Evolutionary conservation across 2,888 invertebrate genomes (phyloP), one percentile per base, ranked within the genome.

Genomic region (Dinocampus coccinellae): DNA sequence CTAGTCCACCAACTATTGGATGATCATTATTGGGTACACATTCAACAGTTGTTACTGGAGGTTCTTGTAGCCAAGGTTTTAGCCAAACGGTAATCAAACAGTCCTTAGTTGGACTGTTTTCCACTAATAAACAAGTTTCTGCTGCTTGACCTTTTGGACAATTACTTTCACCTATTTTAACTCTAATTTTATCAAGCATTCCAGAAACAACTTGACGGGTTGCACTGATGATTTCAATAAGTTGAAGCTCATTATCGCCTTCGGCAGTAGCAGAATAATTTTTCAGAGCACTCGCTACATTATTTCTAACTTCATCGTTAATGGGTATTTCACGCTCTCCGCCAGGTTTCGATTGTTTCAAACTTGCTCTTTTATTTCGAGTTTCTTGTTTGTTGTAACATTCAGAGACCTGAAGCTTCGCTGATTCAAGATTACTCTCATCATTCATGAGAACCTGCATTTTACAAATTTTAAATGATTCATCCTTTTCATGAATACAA

Each of bases 51-150:
- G 82, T 62, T 61, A 79, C 73, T 11, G 89, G 89, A 58, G 89
- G 88, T 61, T 84, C 68, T 26, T 90, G 88, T 63, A 90, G 75
- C 92, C 92, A 92, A 3, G 91, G 89, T 78, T 89, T 88, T 62
- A 91, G 90, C 92, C 91, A 92, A 58, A 92, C 87, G 67, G 84
- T 77, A 39, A 92, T 82, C 29, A 88, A 77, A 79, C 92, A 92
- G 16, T 82, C 77, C 20, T 79, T 79, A 1, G 75, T 69, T 29
- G 82, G 79, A 6, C 80, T 80, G 29, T 82, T 80, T 6, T 84
- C 76, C 39, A 84, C 79, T 55, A 85, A 72, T 55, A 81, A 73
- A 55, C 85, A 85, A 42, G 80, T 78, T 16, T 81, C 78, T 3
- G 47, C 64, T 60, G 39, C 13, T 22, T 52, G 22, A 3, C 83